A percentile compares a stretch with the other conserved stretches of the same genome.
Conservation (phyloP, 35 echinoderm and acorn worm genomes). For the Amphiura filiformis region DNA sequence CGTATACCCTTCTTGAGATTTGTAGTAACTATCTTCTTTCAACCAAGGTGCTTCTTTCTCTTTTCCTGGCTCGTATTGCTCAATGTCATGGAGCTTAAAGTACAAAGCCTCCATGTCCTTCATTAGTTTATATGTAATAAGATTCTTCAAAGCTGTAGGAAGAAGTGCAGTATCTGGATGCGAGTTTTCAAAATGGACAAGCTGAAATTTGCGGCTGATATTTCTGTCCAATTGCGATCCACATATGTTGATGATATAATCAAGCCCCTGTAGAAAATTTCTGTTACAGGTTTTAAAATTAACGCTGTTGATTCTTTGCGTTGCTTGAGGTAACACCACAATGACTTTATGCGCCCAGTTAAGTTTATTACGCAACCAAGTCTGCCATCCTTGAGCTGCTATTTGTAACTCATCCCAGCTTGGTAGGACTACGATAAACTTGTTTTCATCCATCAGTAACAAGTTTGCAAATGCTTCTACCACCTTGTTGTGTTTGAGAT, state of each 20-base stretch:
- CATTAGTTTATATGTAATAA: constrained; percentile 13
- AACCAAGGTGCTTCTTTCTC: background rate
- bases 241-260: background rate
- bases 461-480: background rate
- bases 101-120: constrained; percentile 33
- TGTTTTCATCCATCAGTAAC: background rate
- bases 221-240: background rate
- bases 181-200: constrained; percentile 17
- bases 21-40: background rate
- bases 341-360: constrained; percentile 35
- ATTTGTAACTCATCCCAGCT: background rate
- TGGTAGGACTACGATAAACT: background rate
- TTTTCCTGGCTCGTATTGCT: background rate
- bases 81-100: constrained; percentile 33
- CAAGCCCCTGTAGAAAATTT: background rate
- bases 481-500: background rate
- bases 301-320: background rate
- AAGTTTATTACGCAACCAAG: background rate
- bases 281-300: background rate
- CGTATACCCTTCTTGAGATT: background rate
- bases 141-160: background rate
- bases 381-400: background rate
- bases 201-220: background rate
- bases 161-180: background rate
- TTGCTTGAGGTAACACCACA: background rate